phyloP scores from a whole-genome alignment of 2,888 invertebrate species.

The Gibbula magus region DNA sequence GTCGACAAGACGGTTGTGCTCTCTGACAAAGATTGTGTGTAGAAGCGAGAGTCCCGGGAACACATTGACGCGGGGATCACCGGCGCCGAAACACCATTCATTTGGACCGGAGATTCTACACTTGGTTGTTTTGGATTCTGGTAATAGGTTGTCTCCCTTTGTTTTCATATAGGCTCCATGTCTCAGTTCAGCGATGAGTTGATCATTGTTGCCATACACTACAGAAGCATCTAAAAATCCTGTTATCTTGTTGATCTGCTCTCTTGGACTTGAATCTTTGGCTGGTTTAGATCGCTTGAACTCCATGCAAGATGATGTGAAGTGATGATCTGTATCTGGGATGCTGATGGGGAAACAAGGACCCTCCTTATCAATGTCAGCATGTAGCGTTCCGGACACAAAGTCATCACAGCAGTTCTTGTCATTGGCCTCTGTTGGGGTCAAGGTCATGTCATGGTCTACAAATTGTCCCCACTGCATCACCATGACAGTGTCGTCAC shows the following conservation, averaged over 20 bases:
- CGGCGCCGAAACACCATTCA: background rate
- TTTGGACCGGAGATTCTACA: background rate
- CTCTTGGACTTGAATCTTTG: background rate
- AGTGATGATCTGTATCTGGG: background rate
- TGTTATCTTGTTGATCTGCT: constrained; percentile 87
- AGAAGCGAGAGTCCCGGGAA: constrained; percentile 40
- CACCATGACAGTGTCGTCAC: background rate
- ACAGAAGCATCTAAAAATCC: constrained; percentile 87
- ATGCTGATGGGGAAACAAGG: background rate
- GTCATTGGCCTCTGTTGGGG: background rate
- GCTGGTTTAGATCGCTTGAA: background rate
- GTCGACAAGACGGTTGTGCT: constrained; percentile 45
- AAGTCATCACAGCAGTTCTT: background rate
- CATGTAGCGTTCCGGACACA: background rate
- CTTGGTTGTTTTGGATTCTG: background rate
- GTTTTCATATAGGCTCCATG: background rate
- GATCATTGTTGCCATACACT: constrained; percentile 56
- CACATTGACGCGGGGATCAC: constrained; percentile 78
- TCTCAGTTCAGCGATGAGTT: background rate
- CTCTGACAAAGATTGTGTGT: constrained; percentile 48
- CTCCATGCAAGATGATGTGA: background rate
- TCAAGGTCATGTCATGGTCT: background rate
- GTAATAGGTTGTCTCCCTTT: background rate
- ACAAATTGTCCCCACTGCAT: background rate
- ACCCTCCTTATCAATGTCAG: background rate